phyloP scores from a whole-genome alignment of 2,888 invertebrate genomes.

The Palloptera scutellata region DNA sequence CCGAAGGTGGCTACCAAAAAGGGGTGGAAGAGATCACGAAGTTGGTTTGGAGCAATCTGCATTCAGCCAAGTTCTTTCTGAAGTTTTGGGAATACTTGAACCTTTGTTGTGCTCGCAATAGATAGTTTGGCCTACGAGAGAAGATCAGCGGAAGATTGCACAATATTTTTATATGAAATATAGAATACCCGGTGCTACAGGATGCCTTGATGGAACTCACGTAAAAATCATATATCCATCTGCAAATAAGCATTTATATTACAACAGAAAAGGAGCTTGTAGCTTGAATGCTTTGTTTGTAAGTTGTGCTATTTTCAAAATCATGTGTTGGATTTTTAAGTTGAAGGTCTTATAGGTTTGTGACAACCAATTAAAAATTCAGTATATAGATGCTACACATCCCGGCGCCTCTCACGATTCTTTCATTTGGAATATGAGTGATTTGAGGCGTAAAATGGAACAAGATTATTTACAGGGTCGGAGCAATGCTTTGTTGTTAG shows the following conservation, averaged over 20 bases:
- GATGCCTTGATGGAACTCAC: neutral
- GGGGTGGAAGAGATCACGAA: too few relatives aligned
- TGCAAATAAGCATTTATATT: neutral
- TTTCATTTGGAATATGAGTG: neutral
- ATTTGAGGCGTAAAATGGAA: neutral
- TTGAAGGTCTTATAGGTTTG: neutral
- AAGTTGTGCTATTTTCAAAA: neutral
- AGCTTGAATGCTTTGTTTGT: neutral
- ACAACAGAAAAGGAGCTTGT: neutral
- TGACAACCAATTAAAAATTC: neutral
- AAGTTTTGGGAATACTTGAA: too few relatives aligned
- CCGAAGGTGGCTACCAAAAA: too few relatives aligned
- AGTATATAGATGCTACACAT: too few relatives aligned
- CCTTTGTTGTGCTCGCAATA: too few relatives aligned
- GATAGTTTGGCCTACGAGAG: neutral
- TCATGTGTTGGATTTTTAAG: neutral
- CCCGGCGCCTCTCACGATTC: neutral
- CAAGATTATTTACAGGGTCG: neutral
- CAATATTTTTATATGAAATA: neutral
- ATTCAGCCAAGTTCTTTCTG: too few relatives aligned
- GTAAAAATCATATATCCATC: neutral
- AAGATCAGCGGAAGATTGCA: conserved; percentile 1
- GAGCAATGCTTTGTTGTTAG: neutral
- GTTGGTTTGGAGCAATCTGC: too few relatives aligned
- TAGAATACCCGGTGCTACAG: conserved; percentile 1